Evolutionary conservation across 92 coral and sea anemone species (phyloP), one percentile per base, ranked within the genome.

Genomic region (Virgularia gustaviana): DNA sequence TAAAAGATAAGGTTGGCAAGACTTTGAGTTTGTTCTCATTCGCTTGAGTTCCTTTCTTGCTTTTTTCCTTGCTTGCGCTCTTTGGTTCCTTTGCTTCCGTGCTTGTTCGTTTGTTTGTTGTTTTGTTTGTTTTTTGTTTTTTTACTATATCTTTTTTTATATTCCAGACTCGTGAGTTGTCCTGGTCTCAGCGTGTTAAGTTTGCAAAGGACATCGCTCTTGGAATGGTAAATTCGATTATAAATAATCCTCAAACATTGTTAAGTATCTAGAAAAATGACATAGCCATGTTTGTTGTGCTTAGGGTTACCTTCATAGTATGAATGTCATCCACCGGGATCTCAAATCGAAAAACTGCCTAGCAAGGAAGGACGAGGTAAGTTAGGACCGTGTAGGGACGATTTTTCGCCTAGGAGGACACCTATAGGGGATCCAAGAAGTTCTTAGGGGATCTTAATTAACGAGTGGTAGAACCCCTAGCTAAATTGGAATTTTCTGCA

Each of bases 321-420:
- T 94, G 99, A 78, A 79, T 12, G 99, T 94, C 2, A 94, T 94
- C 89, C 99, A 94, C 65, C 73, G 99, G 71, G 99, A 94, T 61
- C 81, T 94, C 23, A 94, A 86, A 18, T 89, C 99, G 31, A 94
- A 87, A 36, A 94, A 94, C 80, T 94, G 99, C 61, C 74, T 94
- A 49, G 90, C 85, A 49, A 51, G 88, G 73, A 75, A 81, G 9
- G 96, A 89, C 44, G 85, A 87, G 96, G 99, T 92, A 80, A 53
- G n/a, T n/a, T n/a, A n/a, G 0, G 45, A 15, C 15, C 45, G 15
- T 39, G 45, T 7, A 39, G 9, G 45, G 45, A 39, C 15, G 45
- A 7, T 39, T n/a, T n/a, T n/a, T n/a, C n/a, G n/a, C n/a, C n/a
- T n/a, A n/a, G n/a, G n/a, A n/a, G n/a, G n/a, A n/a, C n/a, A n/a